Conservation (phyloP, 2,888 invertebrate genomes). For the Dasysyrphus albostriatus region DNA sequence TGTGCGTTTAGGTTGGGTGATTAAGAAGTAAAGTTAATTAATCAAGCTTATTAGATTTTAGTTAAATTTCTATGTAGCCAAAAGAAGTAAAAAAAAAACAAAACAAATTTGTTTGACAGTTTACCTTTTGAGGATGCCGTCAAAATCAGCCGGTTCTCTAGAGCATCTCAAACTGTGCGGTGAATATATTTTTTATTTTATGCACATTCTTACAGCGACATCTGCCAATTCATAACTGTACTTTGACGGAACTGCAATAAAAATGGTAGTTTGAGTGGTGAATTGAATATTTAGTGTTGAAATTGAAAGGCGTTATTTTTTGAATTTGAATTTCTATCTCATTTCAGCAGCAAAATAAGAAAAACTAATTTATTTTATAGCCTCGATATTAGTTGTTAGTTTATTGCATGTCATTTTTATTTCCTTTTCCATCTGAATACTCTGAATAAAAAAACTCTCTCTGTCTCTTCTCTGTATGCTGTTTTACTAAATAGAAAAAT, state of each 20-base stretch:
- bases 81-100: constrained; percentile 35
- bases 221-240: neutral
- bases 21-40: neutral
- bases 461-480: too few relatives aligned
- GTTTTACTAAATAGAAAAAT: too few relatives aligned
- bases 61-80: neutral
- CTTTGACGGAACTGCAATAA: neutral
- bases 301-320: too few relatives aligned
- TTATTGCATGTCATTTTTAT: too few relatives aligned
- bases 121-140: constrained; percentile 1
- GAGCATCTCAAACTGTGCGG: constrained; percentile 10
- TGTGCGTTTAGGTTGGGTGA: constrained; percentile 16
- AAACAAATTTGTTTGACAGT: constrained; percentile 1
- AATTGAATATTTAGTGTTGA: neutral
- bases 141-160: constrained; percentile 27
- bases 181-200: neutral
- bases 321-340: too few relatives aligned
- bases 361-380: too few relatives aligned
- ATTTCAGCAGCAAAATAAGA: too few relatives aligned
- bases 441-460: too few relatives aligned
- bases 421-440: too few relatives aligned
- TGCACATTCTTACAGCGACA: neutral
- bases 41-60: neutral
- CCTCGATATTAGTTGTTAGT: too few relatives aligned
- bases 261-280: neutral